These are phyloP conservation scores for Nannoperca australis DNA, from an alignment of 2,797 vertebrate species.

Conservation along the genomic window DNA sequence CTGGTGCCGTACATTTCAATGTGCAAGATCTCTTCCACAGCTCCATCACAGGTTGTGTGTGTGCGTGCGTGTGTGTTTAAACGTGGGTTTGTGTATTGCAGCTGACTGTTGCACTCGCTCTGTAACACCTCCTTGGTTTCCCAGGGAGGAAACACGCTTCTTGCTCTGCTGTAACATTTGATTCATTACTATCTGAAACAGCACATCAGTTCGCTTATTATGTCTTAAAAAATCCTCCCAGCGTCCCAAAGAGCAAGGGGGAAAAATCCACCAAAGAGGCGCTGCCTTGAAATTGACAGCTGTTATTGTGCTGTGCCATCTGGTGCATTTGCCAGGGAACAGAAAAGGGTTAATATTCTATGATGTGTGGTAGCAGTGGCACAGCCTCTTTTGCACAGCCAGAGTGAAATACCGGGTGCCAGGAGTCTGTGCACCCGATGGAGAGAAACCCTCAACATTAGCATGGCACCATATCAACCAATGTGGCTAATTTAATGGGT, in stretches of 20 bases:
- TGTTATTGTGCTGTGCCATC: conserved; percentile 89
- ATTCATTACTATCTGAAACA: conserved; percentile 83
- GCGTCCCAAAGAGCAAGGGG: conserved; percentile 81
- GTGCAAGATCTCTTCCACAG: conserved; percentile 59
- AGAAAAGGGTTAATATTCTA: conserved; percentile 91
- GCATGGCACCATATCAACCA: conserved; percentile 81
- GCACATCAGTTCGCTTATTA: conserved; percentile 85
- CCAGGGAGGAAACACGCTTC: conserved; percentile 78
- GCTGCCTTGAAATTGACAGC: conserved; percentile 90
- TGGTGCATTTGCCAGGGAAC: conserved; percentile 87
- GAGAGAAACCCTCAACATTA: conserved; percentile 85
- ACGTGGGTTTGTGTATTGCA: conserved; percentile 48
- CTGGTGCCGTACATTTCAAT: conserved; percentile 70
- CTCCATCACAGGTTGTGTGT: conserved; percentile 29
- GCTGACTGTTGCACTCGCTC: conserved; percentile 66
- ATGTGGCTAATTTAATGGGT: conserved; percentile 88
- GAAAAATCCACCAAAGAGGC: conserved; percentile 84
- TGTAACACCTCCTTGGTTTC: conserved; percentile 77
- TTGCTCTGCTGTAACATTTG: conserved; percentile 79
- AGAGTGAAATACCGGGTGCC: conserved; percentile 78
- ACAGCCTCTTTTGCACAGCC: conserved; percentile 80
- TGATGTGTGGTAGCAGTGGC: conserved; percentile 88
- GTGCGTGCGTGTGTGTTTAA: conserved; percentile 14
- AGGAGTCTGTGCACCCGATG: conserved; percentile 84
- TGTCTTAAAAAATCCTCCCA: conserved; percentile 84